These are phyloP conservation scores for Cinara cedri DNA, from an alignment of 2,888 invertebrate species.

Conservation along the genomic window DNA sequence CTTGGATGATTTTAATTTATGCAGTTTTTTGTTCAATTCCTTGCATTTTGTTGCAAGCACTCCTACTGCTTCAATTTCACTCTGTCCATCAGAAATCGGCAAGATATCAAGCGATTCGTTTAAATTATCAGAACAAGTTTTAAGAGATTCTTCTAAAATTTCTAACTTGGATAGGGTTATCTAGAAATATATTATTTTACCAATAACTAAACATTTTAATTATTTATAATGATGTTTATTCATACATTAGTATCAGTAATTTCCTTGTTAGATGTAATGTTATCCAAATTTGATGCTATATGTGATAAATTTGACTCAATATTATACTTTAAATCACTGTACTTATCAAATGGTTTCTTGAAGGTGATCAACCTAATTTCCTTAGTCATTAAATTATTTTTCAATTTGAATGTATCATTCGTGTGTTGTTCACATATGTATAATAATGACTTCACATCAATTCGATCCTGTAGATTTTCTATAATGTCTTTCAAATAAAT, in stretches of 20 bases:
- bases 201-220: background rate
- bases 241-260: background rate
- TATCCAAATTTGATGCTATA: slow-evolving; percentile 5
- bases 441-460: slow-evolving; percentile 26
- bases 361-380: slow-evolving; percentile 18
- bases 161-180: slow-evolving; percentile 19
- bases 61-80: background rate
- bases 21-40: slow-evolving; percentile 1
- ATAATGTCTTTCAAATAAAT: slow-evolving; percentile 29
- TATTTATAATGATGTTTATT: background rate
- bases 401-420: slow-evolving; percentile 35
- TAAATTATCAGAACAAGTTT: background rate
- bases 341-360: slow-evolving; percentile 25
- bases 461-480: slow-evolving; percentile 40
- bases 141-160: background rate
- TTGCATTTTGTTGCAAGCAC: background rate
- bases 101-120: slow-evolving; percentile 35
- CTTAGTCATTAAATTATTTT: slow-evolving; percentile 8
- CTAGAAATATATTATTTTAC: slow-evolving; percentile 8
- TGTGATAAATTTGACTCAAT: background rate
- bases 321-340: background rate
- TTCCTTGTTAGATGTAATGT: background rate
- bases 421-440: slow-evolving; percentile 15
- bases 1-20: background rate
- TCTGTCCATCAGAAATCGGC: slow-evolving; percentile 26